A percentile compares a stretch with the other conserved stretches of the same genome.
These are phyloP conservation scores for Hydrophis major DNA, from an alignment of 2,797 vertebrate species.

Conservation along the genomic window DNA sequence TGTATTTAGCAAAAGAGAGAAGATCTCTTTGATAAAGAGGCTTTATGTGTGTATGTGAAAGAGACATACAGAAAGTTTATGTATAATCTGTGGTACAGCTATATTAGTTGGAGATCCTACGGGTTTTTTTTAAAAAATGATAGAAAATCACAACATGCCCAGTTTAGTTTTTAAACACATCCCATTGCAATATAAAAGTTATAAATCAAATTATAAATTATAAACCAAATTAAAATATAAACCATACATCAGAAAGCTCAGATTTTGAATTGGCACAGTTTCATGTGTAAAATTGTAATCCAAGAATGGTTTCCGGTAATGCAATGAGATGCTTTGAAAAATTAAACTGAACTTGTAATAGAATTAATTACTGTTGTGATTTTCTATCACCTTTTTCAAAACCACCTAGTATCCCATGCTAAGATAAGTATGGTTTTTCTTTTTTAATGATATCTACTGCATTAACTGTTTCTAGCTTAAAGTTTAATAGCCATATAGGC, in stretches of 20 bases:
- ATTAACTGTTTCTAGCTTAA: neutral
- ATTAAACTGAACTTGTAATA: neutral
- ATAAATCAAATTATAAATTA: neutral
- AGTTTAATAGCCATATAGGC: neutral
- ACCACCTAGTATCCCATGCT: neutral
- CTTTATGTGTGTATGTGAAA: neutral
- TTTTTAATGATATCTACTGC: neutral
- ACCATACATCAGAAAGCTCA: neutral
- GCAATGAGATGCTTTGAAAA: neutral
- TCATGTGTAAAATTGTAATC: neutral
- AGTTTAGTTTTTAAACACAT: neutral
- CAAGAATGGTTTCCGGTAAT: neutral
- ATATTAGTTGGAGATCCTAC: neutral
- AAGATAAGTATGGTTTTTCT: neutral
- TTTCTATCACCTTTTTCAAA: neutral
- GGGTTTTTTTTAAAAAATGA: neutral
- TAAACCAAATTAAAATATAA: neutral
- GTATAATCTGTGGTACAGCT: neutral
- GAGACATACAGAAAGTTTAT: neutral
- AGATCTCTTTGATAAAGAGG: neutral
- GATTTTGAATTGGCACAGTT: neutral
- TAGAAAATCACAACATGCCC: neutral
- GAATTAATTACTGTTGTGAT: neutral
- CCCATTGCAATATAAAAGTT: neutral
- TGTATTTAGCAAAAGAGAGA: slow-evolving; percentile 14